Evolutionary conservation across 1,140 invertebrate genomes (phyloP).

Genomic region (Aphis gossypii): DNA sequence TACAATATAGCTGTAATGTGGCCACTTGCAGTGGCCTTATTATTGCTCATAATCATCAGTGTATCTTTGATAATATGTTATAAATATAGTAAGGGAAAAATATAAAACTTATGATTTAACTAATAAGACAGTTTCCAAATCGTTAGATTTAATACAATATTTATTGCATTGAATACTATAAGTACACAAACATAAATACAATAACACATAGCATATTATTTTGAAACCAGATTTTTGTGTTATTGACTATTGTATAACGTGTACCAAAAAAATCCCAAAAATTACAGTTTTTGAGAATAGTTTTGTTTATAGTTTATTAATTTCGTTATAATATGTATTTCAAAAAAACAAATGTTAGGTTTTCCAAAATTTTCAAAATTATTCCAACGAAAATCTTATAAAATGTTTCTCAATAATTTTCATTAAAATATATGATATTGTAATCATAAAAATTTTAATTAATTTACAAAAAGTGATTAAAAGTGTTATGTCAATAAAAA

Average conservation of each 20-base stretch:
- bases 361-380: neutral
- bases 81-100: slow-evolving; percentile 35
- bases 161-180: neutral
- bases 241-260: neutral
- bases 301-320: neutral
- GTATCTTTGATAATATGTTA: slow-evolving; percentile 29
- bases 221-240: neutral
- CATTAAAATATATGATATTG: neutral
- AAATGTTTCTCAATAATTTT: neutral
- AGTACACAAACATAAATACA: neutral
- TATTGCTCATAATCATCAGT: slow-evolving; percentile 35
- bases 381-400: neutral
- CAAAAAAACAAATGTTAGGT: neutral
- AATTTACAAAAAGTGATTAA: neutral
- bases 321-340: neutral
- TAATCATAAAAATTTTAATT: neutral
- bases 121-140: neutral
- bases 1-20: slow-evolving; percentile 59
- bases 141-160: neutral
- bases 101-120: neutral
- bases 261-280: neutral
- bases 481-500: no score
- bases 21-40: slow-evolving; percentile 54
- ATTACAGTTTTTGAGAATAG: neutral
- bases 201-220: neutral